Evolutionary conservation across 1,140 invertebrate genomes (phyloP).

Genomic region (Conus betulinus): DNA sequence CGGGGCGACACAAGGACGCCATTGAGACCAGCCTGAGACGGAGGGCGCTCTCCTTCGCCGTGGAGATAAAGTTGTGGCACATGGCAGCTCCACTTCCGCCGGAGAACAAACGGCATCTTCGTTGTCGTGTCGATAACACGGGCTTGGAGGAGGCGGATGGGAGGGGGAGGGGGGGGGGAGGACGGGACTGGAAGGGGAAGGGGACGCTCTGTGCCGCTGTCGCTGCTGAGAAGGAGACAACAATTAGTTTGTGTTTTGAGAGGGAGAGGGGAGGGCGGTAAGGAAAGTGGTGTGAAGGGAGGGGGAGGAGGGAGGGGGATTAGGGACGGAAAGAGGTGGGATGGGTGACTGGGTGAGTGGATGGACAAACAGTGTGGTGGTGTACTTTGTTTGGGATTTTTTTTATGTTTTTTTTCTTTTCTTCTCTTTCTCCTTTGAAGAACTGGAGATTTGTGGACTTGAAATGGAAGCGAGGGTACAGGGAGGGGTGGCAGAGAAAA

Average conservation of each 20-base stretch:
- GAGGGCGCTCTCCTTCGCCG: background rate
- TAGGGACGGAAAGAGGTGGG: background rate
- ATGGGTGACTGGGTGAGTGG: too few species aligned
- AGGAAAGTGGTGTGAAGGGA: background rate
- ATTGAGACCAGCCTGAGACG: background rate
- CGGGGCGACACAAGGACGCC: constrained; percentile 34
- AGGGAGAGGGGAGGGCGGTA: background rate
- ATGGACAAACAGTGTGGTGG: too few species aligned
- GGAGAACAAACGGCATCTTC: constrained; percentile 3
- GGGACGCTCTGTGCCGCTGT: background rate
- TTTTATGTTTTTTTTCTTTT: too few species aligned
- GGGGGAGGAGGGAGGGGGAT: background rate
- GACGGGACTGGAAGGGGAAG: too few species aligned
- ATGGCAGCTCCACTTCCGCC: background rate
- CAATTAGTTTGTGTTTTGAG: constrained; percentile 7
- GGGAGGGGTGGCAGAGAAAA: too few species aligned
- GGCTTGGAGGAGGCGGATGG: too few species aligned
- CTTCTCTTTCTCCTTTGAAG: too few species aligned
- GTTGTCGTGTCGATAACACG: constrained; percentile 7
- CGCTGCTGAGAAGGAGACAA: background rate
- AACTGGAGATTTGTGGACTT: too few species aligned
- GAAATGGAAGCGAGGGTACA: too few species aligned
- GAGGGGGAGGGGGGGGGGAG: too few species aligned
- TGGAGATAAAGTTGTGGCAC: constrained; percentile 21
- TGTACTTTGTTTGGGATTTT: too few species aligned